phyloP scores from a whole-genome alignment of 2,113 vertebrate genomes.

The Vidua macroura region DNA sequence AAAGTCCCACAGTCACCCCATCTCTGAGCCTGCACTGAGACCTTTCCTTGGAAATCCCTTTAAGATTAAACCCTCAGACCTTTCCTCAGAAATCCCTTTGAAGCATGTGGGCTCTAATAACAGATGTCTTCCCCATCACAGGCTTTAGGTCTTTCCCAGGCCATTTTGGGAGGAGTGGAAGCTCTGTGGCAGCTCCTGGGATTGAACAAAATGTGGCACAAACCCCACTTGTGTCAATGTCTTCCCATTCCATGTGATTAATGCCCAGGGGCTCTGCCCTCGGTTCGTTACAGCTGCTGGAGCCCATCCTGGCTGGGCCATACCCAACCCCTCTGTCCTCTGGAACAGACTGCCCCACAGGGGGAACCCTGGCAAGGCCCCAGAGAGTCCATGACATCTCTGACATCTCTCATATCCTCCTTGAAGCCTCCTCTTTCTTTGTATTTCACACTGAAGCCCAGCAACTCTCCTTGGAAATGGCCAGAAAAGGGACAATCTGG shows the following conservation, averaged over 20 bases:
- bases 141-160: background rate
- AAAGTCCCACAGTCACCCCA: background rate
- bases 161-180: background rate
- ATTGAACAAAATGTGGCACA: background rate
- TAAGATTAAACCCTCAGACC: background rate
- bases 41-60: background rate
- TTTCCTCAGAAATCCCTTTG: background rate
- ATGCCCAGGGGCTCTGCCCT: background rate
- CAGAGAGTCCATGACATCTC: background rate
- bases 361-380: background rate
- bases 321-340: background rate
- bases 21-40: background rate
- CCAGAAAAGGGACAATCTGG: background rate
- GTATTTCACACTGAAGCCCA: background rate
- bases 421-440: background rate
- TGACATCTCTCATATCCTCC: background rate
- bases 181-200: background rate
- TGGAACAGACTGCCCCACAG: background rate
- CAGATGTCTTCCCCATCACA: background rate
- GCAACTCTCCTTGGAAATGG: background rate
- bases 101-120: background rate
- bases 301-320: rapidly evolving
- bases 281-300: background rate
- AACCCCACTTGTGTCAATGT: background rate
- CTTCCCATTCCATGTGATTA: background rate